Base-by-base conservation (phyloP, 2,113 vertebrate genomes). In the Sylvia atricapilla region DNA sequence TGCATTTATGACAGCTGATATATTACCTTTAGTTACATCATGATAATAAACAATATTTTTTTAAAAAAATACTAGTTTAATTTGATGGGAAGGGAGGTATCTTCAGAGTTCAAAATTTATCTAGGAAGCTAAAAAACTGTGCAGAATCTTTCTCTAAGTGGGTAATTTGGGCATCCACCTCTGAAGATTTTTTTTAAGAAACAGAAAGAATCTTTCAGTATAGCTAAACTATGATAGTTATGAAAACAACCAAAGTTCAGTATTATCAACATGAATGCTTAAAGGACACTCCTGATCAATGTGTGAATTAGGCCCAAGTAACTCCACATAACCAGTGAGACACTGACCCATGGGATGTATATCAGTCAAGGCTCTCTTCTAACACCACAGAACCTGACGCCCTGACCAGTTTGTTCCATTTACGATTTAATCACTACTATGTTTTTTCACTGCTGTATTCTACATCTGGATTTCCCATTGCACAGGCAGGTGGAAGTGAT, bases 381-480 rank as follows among this genome's bases (percentile, higher is more conserved):
- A 87, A 67, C 3, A 13, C 11, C 27, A n/a, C 1, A 8, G 53
- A 90, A 64, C 22, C 33, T 31, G 39, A 30, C 18, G 74, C 0
- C 0, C 52, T 74, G 50, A 59, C 14, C 30, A 64, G 18, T 28
- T 33, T 49, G 2, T 35, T 81, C 20, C 18, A 52, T 67, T 44
- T 84, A 24, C 19, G 10, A 37, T 49, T 63, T 84, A 11, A 18
- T 60, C 47, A 15, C 31, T 62, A 10, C 11, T 35, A 13, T 2
- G 8, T 2, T 0, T 46, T 50, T 55, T 9, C 10, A 81, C 3
- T 0, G 2, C 18, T 73, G 56, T 52, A 41, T 44, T 67, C 24
- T 58, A 28, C 20, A 28, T 78, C 31, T 93, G 20, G 31, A 89
- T 80, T 96, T 91, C 59, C 49, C 53, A 67, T 46, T 64, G 19